Base-by-base conservation (phyloP, 2,113 vertebrate species). In the Motacilla tschutschensis region DNA sequence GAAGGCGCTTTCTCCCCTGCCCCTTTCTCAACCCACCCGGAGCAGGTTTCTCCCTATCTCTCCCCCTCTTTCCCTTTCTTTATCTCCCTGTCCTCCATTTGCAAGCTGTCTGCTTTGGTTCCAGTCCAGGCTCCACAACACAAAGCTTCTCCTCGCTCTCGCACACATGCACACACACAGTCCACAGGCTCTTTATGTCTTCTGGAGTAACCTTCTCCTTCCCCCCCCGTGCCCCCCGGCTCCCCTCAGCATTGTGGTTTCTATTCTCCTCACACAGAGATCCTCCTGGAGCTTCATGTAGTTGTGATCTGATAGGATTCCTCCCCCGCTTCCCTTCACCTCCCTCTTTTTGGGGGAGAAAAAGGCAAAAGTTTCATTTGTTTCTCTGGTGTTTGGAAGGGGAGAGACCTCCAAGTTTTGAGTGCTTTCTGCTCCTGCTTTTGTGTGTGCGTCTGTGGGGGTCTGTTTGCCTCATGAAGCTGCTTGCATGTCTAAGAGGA, bases 61-160 rank as follows among this genome's bases (percentile, higher is more conserved):
- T 91, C 85, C 85, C 85, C 55, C 93, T 95, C 92, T 96, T 96
- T 94, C 89, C 93, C 94, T 97, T 97, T 96, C 96, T 97, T 98
- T 97, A 97, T 96, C 97, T 97, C 96, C 95, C 96, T 97, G 96
- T 97, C 96, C 97, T 97, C 97, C 97, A 97, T 97, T 97, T 97
- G 96, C 96, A 97, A 97, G 95, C 96, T 97, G 96, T 97, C 96
- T 98, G 96, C 96, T 94, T 97, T 98, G 97, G 97, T 97, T 97
- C 95, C 96, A 96, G 94, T 97, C 96, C 97, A 97, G 97, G 96
- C 96, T 97, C 96, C 96, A 97, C 96, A 94, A 97, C 96, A 97
- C 97, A 97, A 97, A 97, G 97, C 96, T 97, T 93, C 95, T 97
- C 92, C 92, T 95, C 80, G 89, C 91, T 92, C 87, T 91, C 90